Percentiles rank a stretch among this genome's conserved stretches.
phyloP scores from a whole-genome alignment of 2,797 vertebrate species.

The Cyprinella venusta region DNA sequence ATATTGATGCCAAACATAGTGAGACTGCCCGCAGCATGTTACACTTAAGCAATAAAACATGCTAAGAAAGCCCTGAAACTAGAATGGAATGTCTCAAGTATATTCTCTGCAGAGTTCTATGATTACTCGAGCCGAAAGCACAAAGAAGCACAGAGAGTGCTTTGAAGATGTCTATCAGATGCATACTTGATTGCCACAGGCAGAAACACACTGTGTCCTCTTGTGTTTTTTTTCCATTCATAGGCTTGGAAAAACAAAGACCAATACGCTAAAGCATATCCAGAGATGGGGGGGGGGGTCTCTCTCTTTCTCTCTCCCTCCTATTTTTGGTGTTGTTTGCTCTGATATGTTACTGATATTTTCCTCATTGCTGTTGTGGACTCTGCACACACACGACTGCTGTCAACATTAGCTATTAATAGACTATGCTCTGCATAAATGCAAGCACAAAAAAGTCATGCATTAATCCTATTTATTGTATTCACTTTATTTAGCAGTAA shows the following conservation, averaged over 20 bases:
- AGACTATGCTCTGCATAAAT: constrained; percentile 8
- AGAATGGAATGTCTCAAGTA: constrained; percentile 26
- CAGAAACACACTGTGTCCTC: constrained; percentile 45
- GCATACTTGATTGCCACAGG: constrained; percentile 27
- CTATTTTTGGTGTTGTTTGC: constrained; percentile 22
- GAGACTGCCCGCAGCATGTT: background rate
- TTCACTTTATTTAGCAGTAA: background rate
- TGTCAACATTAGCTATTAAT: background rate
- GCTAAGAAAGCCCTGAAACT: background rate
- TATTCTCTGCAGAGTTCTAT: background rate
- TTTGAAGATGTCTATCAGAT: constrained; percentile 40
- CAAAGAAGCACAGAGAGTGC: constrained; percentile 34
- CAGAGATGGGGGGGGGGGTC: background rate
- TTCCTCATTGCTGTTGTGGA: background rate
- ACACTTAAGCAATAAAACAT: background rate
- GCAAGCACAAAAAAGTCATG: background rate
- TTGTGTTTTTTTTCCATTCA: background rate
- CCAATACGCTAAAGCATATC: constrained; percentile 49
- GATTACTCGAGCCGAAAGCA: constrained; percentile 38
- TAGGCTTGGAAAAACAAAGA: constrained; percentile 51
- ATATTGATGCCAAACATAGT: background rate
- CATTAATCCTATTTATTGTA: constrained; percentile 1
- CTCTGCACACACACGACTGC: background rate
- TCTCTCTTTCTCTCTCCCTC: background rate
- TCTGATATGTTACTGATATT: constrained; percentile 1